These are phyloP conservation scores for Dicaeum eximium DNA, from an alignment of 2,113 vertebrate genomes.

Conservation along the genomic window DNA sequence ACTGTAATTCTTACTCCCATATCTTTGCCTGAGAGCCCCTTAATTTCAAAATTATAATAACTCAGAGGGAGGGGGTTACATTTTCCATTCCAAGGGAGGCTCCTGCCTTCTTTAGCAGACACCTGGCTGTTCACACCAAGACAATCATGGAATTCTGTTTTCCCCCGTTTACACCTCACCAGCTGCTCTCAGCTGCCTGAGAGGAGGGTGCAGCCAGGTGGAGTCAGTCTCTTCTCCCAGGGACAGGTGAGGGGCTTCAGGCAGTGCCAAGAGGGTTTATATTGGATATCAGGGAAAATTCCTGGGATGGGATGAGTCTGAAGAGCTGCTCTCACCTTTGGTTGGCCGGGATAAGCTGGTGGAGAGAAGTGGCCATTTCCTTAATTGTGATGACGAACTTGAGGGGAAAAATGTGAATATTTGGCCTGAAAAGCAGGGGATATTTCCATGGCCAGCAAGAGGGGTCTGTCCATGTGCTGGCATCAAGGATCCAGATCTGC, in stretches of 20 bases:
- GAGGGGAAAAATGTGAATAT: accelerated
- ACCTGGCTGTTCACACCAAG: no score
- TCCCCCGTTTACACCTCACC: not conserved
- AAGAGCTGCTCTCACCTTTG: not conserved
- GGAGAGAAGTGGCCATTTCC: not conserved
- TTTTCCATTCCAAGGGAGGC: no score
- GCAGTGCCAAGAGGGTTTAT: not conserved
- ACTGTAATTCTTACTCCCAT: no score
- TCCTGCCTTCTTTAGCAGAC: no score
- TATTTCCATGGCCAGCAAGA: not conserved
- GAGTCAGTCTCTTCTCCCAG: not conserved
- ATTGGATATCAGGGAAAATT: not conserved
- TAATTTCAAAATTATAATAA: no score
- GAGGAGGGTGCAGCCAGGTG: not conserved
- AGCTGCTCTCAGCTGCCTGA: not conserved
- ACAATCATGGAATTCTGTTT: not conserved
- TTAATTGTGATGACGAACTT: not conserved
- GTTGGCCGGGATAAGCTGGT: accelerated
- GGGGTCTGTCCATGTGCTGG: not conserved
- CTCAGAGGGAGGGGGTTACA: no score
- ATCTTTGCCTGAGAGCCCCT: no score
- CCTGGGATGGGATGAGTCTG: not conserved
- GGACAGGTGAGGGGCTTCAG: not conserved
- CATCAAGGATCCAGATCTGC: not conserved
- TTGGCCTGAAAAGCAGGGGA: not conserved